Evolutionary conservation across 2,888 invertebrate species (phyloP).

Genomic region (Neuroscelio doddi): DNA sequence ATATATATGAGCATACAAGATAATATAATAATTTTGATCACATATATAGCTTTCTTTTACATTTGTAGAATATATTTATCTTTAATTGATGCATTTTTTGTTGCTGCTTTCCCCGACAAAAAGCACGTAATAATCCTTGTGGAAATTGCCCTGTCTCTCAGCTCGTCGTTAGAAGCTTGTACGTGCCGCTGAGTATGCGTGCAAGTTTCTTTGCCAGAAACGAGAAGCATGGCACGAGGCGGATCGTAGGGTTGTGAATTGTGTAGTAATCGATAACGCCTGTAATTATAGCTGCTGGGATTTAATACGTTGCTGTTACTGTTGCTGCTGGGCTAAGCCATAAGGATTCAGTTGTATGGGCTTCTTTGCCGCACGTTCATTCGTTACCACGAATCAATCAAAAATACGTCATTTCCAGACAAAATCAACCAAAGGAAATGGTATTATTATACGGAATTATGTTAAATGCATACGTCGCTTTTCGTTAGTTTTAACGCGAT

Average conservation of each 20-base stretch:
- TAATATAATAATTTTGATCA: too few relatives aligned
- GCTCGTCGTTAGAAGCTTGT: conserved; percentile 23
- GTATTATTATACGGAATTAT: too few relatives aligned
- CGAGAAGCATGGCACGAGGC: conserved; percentile 32
- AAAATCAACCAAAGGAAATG: too few relatives aligned
- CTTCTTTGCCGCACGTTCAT: conserved; percentile 16
- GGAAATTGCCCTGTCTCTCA: conserved; percentile 34
- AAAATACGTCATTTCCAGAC: neutral
- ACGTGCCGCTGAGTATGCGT: conserved; percentile 34
- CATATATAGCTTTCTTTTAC: too few relatives aligned
- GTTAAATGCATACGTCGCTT: too few relatives aligned
- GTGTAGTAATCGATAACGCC: conserved; percentile 34
- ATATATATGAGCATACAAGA: too few relatives aligned
- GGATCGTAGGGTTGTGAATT: too few relatives aligned
- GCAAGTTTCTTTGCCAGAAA: conserved; percentile 37
- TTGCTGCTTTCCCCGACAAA: too few relatives aligned
- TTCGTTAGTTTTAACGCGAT: too few relatives aligned
- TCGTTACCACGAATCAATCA: conserved; percentile 12
- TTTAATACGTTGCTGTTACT: conserved; percentile 17
- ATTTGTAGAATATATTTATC: neutral
- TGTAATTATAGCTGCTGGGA: conserved; percentile 34
- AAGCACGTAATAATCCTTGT: conserved; percentile 32
- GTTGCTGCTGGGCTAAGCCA: conserved; percentile 19
- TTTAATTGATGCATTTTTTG: too few relatives aligned
- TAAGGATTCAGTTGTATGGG: conserved; percentile 19